These are phyloP conservation scores for Rhamphomyia laevipes DNA, from an alignment of 2,888 invertebrate species.

Conservation along the genomic window DNA sequence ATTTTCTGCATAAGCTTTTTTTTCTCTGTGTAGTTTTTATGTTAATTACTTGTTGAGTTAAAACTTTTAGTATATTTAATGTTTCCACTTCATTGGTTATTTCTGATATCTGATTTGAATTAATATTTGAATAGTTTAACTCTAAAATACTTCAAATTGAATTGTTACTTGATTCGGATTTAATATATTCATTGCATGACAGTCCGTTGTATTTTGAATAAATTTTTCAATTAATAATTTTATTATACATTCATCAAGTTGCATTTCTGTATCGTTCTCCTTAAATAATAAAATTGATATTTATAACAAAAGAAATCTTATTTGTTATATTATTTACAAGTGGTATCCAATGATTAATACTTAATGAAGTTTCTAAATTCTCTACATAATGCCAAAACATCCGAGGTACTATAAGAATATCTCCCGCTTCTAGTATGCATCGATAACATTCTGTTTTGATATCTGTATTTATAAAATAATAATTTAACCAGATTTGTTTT, in stretches of 20 bases:
- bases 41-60: not conserved
- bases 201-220: slow-evolving; percentile 42
- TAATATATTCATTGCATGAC: slow-evolving; percentile 41
- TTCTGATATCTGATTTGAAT: not conserved
- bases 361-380: slow-evolving; percentile 58
- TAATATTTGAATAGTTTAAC: not conserved
- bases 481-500: slow-evolving; percentile 11
- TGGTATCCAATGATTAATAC: slow-evolving; percentile 61
- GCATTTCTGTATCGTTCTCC: slow-evolving; percentile 26
- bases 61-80: not conserved
- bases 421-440: slow-evolving; percentile 66
- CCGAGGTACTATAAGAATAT: slow-evolving; percentile 77
- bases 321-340: slow-evolving; percentile 40
- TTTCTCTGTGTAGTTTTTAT: not conserved
- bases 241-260: slow-evolving; percentile 49
- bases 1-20: not conserved
- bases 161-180: slow-evolving; percentile 54
- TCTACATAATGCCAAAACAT: slow-evolving; percentile 98
- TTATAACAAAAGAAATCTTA: too few relatives aligned
- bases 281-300: slow-evolving; percentile 6
- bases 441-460: slow-evolving; percentile 40
- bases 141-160: not conserved
- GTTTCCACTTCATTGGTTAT: not conserved
- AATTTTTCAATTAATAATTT: slow-evolving; percentile 52
- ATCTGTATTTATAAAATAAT: slow-evolving; percentile 12